phyloP scores from a whole-genome alignment of 2,113 vertebrate species.

The Tragelaphus strepsiceros region DNA sequence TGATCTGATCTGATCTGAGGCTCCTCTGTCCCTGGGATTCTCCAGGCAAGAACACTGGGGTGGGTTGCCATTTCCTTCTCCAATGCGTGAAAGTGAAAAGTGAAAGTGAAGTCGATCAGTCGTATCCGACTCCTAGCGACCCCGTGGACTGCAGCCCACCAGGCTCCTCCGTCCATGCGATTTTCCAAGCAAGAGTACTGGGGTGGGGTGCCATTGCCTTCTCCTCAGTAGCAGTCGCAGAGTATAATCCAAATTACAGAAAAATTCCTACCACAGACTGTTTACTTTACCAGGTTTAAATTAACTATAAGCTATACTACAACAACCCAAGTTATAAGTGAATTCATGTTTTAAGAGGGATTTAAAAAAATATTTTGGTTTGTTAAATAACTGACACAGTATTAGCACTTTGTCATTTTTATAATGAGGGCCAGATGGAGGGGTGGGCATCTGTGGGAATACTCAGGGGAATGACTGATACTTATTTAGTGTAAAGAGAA shows the following conservation, averaged over 20 bases:
- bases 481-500: background rate
- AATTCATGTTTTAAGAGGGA: background rate
- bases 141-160: too few relatives aligned
- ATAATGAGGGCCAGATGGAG: background rate
- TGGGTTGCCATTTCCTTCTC: too few relatives aligned
- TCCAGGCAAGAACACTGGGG: too few relatives aligned
- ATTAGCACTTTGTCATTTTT: background rate
- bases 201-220: too few relatives aligned
- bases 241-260: background rate
- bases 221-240: background rate
- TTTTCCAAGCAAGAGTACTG: too few relatives aligned
- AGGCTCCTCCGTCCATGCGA: too few relatives aligned
- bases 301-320: background rate
- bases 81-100: too few relatives aligned
- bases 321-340: background rate
- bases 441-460: background rate
- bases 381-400: background rate
- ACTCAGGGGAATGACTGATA: background rate
- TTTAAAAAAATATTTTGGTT: background rate
- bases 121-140: too few relatives aligned
- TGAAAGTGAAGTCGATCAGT: too few relatives aligned
- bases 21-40: too few relatives aligned
- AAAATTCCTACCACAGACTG: background rate
- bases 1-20: too few relatives aligned
- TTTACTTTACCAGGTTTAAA: constrained; percentile 6